Evolutionary conservation across 2,888 invertebrate genomes (phyloP), one percentile per base, ranked within the genome.

Genomic region (Amphiduros pacificus): DNA sequence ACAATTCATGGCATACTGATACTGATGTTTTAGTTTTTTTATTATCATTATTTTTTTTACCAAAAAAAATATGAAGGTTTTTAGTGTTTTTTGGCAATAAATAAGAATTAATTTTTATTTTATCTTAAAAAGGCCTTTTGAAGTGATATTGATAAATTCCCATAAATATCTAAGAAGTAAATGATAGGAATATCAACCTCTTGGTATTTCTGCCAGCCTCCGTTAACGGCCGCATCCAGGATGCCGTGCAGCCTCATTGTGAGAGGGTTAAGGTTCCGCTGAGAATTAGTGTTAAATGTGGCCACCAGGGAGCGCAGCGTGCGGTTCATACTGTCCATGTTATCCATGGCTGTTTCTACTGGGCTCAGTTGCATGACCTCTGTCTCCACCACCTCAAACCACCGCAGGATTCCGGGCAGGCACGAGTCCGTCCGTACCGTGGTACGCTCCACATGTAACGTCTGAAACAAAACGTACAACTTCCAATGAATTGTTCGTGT

Each of bases 311-410:
- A 89, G 64, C 90, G 87, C 26, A 80, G 67, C 51, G 75, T 74
- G 5, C 48, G 60, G 67, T 74, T 80, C 64, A 72, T 75, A 36
- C 66, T 66, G 55, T 68, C 63, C 57, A 80, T 68, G 2, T 68
- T 64, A 28, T 78, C 77, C 20, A 75, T 76, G 55, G 81, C 81
- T 1, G 73, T 70, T 61, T 74, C 70, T 20, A 81, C 72, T 0
- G 81, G 80, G 1, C 90, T 89, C 61, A 94, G 87, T 77, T 91
- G 89, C 77, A 91, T 90, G 0, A 89, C 87, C 55, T 88, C 87
- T 87, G 86, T 51, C 88, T 65, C 89, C 24, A 90, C 86, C 0
- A 96, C 94, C 55, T 80, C 78, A 58, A 77, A 78, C 79, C 79
- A 81, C 4, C 77, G 72, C 36, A 78, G 68, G 28, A 80, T 77